Evolutionary conservation across 2,113 vertebrate genomes (phyloP).

Genomic region (Limanda limanda): DNA sequence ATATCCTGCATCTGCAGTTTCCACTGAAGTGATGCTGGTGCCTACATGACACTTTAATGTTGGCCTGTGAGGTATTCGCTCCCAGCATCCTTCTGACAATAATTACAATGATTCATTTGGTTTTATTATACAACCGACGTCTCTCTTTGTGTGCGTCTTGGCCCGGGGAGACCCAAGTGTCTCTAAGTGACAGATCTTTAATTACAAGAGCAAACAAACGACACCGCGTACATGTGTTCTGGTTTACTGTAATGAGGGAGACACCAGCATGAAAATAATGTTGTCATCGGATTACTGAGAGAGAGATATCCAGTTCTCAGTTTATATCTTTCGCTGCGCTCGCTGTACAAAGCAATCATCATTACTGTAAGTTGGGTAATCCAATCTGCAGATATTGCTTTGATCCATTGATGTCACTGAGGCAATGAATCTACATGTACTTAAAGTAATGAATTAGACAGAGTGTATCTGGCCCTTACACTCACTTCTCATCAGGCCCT

Average conservation of each 20-base stretch:
- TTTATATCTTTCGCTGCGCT: slow-evolving; percentile 23
- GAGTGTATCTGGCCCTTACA: slow-evolving; percentile 45
- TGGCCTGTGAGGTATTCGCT: slow-evolving; percentile 56
- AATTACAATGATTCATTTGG: slow-evolving; percentile 76
- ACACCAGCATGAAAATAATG: slow-evolving; percentile 60
- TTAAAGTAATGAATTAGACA: slow-evolving; percentile 60
- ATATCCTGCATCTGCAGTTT: slow-evolving; percentile 25
- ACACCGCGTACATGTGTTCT: slow-evolving; percentile 70
- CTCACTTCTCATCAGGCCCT: slow-evolving; percentile 56
- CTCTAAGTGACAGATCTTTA: slow-evolving; percentile 70
- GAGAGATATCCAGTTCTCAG: slow-evolving; percentile 54
- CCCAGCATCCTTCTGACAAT: slow-evolving; percentile 64
- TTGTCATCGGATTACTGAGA: slow-evolving; percentile 54
- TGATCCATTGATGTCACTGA: slow-evolving; percentile 50
- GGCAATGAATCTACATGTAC: slow-evolving; percentile 51
- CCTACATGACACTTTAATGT: slow-evolving; percentile 16
- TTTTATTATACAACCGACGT: slow-evolving; percentile 58
- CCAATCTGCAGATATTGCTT: slow-evolving; percentile 61
- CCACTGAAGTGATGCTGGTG: neutral
- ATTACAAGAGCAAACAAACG: slow-evolving; percentile 70
- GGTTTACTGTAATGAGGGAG: slow-evolving; percentile 67
- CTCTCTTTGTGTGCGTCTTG: slow-evolving; percentile 58
- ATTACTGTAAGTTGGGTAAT: slow-evolving; percentile 66
- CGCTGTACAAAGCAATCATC: slow-evolving; percentile 61
- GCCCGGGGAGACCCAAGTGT: slow-evolving; percentile 46